These are phyloP conservation scores for Pangasianodon gigas DNA, from an alignment of 2,113 vertebrate genomes.

Conservation along the genomic window DNA sequence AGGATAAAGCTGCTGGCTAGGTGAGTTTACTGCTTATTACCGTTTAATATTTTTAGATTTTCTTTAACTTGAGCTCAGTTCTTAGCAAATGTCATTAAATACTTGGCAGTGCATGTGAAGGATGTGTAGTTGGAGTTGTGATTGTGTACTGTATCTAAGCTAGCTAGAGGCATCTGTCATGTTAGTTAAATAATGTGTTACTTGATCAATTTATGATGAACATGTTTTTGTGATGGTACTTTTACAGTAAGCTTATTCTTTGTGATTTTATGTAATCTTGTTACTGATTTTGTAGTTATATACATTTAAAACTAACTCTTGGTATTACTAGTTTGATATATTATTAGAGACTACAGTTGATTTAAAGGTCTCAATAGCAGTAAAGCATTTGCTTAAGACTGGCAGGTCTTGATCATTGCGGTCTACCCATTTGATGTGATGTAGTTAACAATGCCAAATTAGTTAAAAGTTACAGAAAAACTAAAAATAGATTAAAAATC, in stretches of 20 bases:
- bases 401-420: neutral
- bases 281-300: neutral
- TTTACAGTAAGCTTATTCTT: neutral
- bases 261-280: neutral
- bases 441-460: neutral
- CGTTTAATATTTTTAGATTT: neutral
- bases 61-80: neutral
- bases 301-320: too few relatives aligned
- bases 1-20: conserved; percentile 15
- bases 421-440: neutral
- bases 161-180: neutral
- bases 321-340: neutral
- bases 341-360: neutral
- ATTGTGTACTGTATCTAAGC: neutral
- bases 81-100: neutral
- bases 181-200: neutral
- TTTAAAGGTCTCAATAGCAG: neutral
- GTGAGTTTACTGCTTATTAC: neutral
- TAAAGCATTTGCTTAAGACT: neutral
- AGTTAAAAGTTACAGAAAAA: neutral
- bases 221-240: neutral
- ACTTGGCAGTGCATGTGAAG: neutral
- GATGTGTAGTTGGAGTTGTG: neutral
- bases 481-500: neutral
- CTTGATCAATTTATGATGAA: neutral